Evolutionary conservation across 2,113 vertebrate species (phyloP).

Genomic region (Capreolus pygargus): DNA sequence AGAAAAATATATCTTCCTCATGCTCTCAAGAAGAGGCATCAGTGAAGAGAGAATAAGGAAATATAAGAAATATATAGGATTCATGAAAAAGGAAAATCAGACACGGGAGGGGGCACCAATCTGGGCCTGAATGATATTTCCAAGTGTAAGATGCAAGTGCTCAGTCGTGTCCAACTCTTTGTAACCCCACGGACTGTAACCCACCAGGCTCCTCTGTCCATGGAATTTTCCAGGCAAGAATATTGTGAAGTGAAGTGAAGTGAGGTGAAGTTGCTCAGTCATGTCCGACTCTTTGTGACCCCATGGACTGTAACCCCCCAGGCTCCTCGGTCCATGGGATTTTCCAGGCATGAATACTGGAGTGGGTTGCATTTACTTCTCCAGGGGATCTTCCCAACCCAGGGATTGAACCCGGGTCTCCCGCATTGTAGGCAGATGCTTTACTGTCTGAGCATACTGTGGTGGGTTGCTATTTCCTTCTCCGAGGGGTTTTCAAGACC

Average conservation of each 20-base stretch:
- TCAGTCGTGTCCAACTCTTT: not conserved
- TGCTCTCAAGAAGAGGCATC: not conserved
- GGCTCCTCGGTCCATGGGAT: too few relatives aligned
- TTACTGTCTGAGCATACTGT: not conserved
- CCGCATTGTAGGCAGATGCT: too few relatives aligned
- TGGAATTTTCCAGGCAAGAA: not conserved
- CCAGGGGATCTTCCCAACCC: too few relatives aligned
- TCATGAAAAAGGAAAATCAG: not conserved
- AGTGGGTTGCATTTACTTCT: too few relatives aligned
- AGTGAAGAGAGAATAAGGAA: not conserved
- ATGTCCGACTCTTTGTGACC: too few relatives aligned
- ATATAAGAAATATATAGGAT: not conserved
- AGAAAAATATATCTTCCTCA: not conserved
- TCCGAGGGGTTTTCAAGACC: not conserved
- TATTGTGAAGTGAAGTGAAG: not conserved
- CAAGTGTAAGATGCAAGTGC: not conserved
- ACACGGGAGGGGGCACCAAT: fast-evolving
- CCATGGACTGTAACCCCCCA: too few relatives aligned
- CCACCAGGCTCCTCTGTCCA: not conserved
- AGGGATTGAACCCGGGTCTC: too few relatives aligned
- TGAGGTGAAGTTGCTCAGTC: too few relatives aligned
- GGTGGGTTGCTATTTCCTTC: not conserved
- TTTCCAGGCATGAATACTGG: too few relatives aligned
- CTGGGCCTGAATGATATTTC: not conserved
- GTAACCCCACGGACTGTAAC: not conserved